A percentile compares a stretch with the other conserved stretches of the same genome.
phyloP scores from a whole-genome alignment of 2,888 invertebrate genomes.

The Iselma pallidipennis region DNA sequence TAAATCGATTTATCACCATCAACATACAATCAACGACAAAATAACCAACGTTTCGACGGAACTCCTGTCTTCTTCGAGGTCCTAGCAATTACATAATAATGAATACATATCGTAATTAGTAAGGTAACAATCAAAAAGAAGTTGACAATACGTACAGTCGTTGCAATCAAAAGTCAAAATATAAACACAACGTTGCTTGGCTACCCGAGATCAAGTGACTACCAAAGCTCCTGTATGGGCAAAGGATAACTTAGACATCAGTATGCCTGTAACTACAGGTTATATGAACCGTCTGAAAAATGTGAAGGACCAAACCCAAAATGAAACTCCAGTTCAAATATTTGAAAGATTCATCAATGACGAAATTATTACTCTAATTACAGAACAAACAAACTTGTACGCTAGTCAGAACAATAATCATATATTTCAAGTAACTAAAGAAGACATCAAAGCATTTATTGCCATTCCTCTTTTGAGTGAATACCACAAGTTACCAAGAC shows the following conservation, averaged over 20 bases:
- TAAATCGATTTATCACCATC: too few species aligned
- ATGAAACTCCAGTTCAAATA: neutral
- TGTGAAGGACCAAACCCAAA: neutral
- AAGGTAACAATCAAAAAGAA: too few species aligned
- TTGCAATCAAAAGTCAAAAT: too few species aligned
- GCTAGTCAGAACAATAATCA: neutral
- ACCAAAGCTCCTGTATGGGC: too few species aligned
- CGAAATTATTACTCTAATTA: neutral
- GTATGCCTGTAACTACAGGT: neutral
- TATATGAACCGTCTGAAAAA: neutral
- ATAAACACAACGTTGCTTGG: too few species aligned
- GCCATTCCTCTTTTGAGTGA: neutral
- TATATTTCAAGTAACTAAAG: neutral
- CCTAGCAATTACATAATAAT: too few species aligned
- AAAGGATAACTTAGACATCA: too few species aligned
- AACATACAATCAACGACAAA: too few species aligned
- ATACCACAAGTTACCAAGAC: neutral
- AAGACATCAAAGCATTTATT: neutral
- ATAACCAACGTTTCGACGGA: too few species aligned
- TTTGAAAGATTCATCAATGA: neutral
- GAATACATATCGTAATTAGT: too few species aligned
- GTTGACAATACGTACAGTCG: too few species aligned
- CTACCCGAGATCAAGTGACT: neutral
- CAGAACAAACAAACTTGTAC: neutral
- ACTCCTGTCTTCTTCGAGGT: too few species aligned